phyloP scores from a whole-genome alignment of 1,140 invertebrate genomes.

The Ladona fulva region DNA sequence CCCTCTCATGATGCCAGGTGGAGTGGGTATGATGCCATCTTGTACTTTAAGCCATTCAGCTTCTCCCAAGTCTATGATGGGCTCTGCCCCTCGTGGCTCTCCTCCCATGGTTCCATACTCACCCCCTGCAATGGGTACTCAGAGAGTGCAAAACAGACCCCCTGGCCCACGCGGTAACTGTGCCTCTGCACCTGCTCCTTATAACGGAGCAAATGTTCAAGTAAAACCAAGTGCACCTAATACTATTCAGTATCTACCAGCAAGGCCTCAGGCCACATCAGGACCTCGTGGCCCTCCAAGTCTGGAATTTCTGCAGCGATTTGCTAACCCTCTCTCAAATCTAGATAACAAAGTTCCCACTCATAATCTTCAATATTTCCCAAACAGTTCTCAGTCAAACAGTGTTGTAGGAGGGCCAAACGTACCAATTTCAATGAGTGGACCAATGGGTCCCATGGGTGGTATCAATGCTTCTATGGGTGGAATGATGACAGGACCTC shows the following conservation, averaged over 20 bases:
- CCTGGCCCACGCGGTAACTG: constrained; percentile 35
- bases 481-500: constrained; percentile 27
- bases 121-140: constrained; percentile 19
- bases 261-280: constrained; percentile 57
- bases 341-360: constrained; percentile 62
- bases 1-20: constrained; percentile 36
- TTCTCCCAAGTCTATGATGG: constrained; percentile 36
- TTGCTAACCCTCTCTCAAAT: constrained; percentile 64
- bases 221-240: constrained; percentile 95
- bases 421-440: constrained; percentile 26
- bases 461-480: constrained; percentile 31
- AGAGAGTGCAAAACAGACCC: constrained; percentile 34
- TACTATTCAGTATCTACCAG: constrained; percentile 95
- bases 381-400: constrained; percentile 41
- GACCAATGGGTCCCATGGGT: constrained; percentile 26
- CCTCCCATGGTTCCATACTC: constrained; percentile 25
- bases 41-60: constrained; percentile 29
- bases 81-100: constrained; percentile 35
- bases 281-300: constrained; percentile 72
- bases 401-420: constrained; percentile 25
- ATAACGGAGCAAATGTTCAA: constrained; percentile 77
- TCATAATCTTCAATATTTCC: constrained; percentile 68
- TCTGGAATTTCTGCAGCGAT: constrained; percentile 83
- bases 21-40: constrained; percentile 48
- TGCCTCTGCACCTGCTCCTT: constrained; percentile 39